Conservation (phyloP, 2,888 invertebrate species). For the Willowsia nigromaculata region DNA sequence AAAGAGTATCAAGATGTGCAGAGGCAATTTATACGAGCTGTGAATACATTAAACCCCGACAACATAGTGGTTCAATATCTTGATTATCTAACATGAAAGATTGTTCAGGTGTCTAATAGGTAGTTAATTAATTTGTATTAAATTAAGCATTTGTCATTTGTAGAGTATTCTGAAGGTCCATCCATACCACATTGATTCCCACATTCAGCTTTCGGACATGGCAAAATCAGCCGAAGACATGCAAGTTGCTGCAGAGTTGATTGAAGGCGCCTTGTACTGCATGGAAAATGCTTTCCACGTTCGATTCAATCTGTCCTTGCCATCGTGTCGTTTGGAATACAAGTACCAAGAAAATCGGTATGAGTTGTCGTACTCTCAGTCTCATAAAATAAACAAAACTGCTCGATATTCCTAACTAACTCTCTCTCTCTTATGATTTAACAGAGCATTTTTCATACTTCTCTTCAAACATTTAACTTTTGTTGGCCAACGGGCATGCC, state of each 20-base stretch:
- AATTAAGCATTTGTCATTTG: conserved; percentile 73
- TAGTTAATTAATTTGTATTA: neutral
- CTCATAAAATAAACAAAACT: too few relatives aligned
- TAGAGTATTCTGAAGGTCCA: conserved; percentile 86
- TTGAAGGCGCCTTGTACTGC: conserved; percentile 89
- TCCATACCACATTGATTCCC: conserved; percentile 90
- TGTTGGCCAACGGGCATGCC: conserved; percentile 89
- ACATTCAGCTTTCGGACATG: conserved; percentile 90
- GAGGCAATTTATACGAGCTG: conserved; percentile 87
- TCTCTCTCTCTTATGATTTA: too few relatives aligned
- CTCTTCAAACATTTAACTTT: conserved; percentile 90
- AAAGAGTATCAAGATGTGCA: conserved; percentile 88
- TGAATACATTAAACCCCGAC: conserved; percentile 89
- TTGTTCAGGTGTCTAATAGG: neutral
- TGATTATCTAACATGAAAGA: too few relatives aligned
- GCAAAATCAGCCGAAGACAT: conserved; percentile 89
- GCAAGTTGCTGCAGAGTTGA: conserved; percentile 85
- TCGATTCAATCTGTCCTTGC: conserved; percentile 87
- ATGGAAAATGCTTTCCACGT: conserved; percentile 90
- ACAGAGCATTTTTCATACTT: conserved; percentile 88
- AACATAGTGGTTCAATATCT: conserved; percentile 86
- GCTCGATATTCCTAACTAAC: too few relatives aligned
- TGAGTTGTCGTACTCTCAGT: neutral
- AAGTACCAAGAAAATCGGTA: conserved; percentile 89
- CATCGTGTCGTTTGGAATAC: conserved; percentile 88